Evolutionary conservation across 2,888 invertebrate species (phyloP), one percentile per base, ranked within the genome.

Genomic region (Scelioninae gen. 1): DNA sequence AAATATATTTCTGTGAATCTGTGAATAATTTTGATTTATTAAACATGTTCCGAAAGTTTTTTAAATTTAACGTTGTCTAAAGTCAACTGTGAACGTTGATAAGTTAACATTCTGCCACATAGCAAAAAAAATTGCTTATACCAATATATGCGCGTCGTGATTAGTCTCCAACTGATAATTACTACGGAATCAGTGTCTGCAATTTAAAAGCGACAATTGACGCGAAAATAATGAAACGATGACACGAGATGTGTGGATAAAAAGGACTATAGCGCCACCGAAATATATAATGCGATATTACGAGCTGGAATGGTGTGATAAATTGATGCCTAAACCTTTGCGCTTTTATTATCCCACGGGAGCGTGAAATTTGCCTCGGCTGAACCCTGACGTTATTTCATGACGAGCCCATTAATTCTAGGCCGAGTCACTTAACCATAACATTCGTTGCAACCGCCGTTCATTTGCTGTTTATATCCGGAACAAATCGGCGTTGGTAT

Each of bases 251-350:
- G 31, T 16, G 40, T 13, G 34, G 53, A 66, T 47, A 69, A 62
- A 74, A 68, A 74, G 58, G 58, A 23, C 32, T 34, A 16, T 10
- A 63, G 55, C 47, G 38, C 53, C 69, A n/a, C 53, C 62, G 75
- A 83, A 82, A 82, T 74, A 87, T 88, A 89, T 90, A 88, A 89
- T 87, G 84, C 84, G 83, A 86, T 88, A 88, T 87, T 87, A 87
- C 82, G 83, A 84, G 63, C 65, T 80, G 63, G 76, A 74, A 66
- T 82, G 69, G 81, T 82, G 85, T 88, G 88, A 90, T 89, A 88
- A 90, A 90, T 90, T 87, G 88, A 88, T 86, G 85, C 84, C 86
- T 82, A 86, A 86, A 87, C 69, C 82, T 66, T 82, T 66, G 76
- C 63, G 71, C 82, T 82, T 82, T 82, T 82, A 82, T 82, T 82